Evolutionary conservation across 1,140 invertebrate genomes (phyloP), one percentile per base, ranked within the genome.

Genomic region (Anagrus nilaparvatae): DNA sequence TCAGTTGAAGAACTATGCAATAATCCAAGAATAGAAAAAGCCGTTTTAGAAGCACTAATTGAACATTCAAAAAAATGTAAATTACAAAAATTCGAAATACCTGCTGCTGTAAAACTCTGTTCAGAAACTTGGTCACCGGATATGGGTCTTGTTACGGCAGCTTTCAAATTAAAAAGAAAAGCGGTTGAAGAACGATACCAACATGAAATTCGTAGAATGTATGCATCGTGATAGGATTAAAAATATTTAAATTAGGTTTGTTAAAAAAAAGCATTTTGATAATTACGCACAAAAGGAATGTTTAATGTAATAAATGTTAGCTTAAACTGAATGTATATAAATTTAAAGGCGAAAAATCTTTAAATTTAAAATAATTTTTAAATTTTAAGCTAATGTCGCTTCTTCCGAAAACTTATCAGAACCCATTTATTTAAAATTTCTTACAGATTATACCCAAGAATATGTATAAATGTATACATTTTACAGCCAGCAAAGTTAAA

Each of bases 161-260:
- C 95, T 30, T 91, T 97, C 65, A 98, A 98, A 70, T 73, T 98
- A 48, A 95, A 95, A 67, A 76, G 95, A 48, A 95, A 93, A 75
- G 84, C 90, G 54, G 93, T 98, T 42, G 87, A 96, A 64, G 84
- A 94, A 43, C 76, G 80, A 53, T 98, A 95, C 70, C 79, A 89
- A 61, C 73, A 81, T 40, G 85, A 92, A 62, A 91, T 97, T 55
- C 85, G 88, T 56, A 71, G 81, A 47, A 92, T 97, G 87, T 97
- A 97, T 63, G 80, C 83, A 44, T 87, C 83, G 72, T 87, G 83
- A 87, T 68, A 53, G 12, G 25, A 43, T 36, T 29, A 18, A 32
- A 2, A 9, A 20, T 36, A n/a, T n/a, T n/a, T n/a, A n/a, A n/a
- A n/a, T n/a, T n/a, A n/a, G n/a, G 17, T 14, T 14, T 40, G 25